These are phyloP conservation scores for Cyanistes caeruleus DNA, from an alignment of 2,113 vertebrate species.

Conservation along the genomic window DNA sequence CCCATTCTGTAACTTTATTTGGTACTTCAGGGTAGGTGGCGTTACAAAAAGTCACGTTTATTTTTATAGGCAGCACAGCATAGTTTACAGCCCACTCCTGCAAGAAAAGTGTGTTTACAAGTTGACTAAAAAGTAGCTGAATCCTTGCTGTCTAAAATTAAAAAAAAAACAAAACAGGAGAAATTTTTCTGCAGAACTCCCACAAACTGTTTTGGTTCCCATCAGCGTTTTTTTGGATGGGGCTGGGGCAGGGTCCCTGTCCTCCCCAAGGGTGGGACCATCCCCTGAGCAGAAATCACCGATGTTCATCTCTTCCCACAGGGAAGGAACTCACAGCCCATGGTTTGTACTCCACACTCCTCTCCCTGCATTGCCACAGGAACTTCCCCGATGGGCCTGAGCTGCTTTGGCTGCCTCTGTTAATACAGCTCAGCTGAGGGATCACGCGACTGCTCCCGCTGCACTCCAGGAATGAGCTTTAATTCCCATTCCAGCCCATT, in stretches of 20 bases:
- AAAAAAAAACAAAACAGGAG: neutral
- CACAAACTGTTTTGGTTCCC: neutral
- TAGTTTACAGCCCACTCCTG: neutral
- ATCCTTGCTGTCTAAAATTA: neutral
- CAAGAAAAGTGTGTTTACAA: neutral
- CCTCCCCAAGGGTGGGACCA: rapidly evolving
- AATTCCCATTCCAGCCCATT: neutral
- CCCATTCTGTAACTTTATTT: neutral
- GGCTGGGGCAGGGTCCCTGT: neutral
- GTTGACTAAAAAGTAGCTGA: neutral
- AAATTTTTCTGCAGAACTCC: neutral
- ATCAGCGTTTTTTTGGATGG: neutral
- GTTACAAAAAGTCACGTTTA: neutral
- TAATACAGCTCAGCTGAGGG: conserved; percentile 48
- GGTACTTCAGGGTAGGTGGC: neutral
- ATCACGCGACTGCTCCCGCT: neutral
- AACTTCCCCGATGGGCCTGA: rapidly evolving
- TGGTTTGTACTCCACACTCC: rapidly evolving
- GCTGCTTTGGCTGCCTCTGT: neutral
- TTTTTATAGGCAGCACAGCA: neutral
- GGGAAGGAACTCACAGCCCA: neutral
- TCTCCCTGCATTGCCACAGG: no score
- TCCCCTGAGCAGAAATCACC: neutral
- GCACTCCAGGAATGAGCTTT: neutral
- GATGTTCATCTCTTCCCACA: rapidly evolving